Conservation (phyloP, 2,797 vertebrate genomes). For the Microctenopoma lineatum region DNA sequence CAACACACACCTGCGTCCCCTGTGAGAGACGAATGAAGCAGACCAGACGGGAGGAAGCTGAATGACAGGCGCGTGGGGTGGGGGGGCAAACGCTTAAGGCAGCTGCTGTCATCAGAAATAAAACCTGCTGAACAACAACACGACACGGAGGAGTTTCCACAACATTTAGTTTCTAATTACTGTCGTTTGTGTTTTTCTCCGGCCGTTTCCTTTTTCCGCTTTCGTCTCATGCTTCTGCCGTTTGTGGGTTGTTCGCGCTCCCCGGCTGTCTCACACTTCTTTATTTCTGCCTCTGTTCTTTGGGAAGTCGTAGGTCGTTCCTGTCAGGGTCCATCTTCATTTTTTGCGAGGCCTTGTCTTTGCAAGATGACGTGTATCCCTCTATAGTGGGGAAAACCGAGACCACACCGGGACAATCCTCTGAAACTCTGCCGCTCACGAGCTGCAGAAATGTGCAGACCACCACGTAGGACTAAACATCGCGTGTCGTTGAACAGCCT, state of each 20-base stretch:
- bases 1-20: conserved; percentile 75
- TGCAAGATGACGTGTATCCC: conserved; percentile 87
- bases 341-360: conserved; percentile 94
- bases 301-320: conserved; percentile 84
- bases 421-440: conserved; percentile 9
- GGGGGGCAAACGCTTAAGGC: conserved; percentile 80
- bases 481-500: neutral
- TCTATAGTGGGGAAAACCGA: conserved; percentile 85
- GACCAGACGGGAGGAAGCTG: conserved; percentile 61
- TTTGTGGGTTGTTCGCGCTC: conserved; percentile 50
- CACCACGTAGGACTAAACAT: neutral
- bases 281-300: neutral
- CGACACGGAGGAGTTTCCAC: conserved; percentile 84
- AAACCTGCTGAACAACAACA: conserved; percentile 53
- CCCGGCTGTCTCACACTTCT: conserved; percentile 43
- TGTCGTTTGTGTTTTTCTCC: conserved; percentile 44
- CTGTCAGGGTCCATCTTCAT: conserved; percentile 87
- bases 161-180: conserved; percentile 67
- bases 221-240: conserved; percentile 48
- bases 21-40: conserved; percentile 5
- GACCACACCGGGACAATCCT: conserved; percentile 68
- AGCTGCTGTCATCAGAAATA: conserved; percentile 73
- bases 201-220: conserved; percentile 49
- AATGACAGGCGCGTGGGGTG: conserved; percentile 59
- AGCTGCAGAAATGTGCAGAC: neutral